These are phyloP conservation scores for Argopecten irradians DNA, from an alignment of 1,140 invertebrate species.

Conservation along the genomic window DNA sequence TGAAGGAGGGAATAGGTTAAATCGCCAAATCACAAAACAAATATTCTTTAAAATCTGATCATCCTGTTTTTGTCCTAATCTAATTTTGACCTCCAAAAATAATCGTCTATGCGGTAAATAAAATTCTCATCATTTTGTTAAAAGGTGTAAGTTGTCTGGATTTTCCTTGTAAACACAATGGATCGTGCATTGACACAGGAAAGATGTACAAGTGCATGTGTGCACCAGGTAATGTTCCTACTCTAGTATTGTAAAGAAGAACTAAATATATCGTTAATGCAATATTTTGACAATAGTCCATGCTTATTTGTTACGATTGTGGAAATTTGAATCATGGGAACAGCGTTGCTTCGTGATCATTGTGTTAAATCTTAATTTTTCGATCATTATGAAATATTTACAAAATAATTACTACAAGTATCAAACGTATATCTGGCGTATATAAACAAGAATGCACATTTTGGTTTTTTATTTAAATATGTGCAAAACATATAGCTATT, in stretches of 20 bases:
- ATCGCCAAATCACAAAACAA: too few relatives aligned
- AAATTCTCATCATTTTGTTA: too few relatives aligned
- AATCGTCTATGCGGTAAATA: too few relatives aligned
- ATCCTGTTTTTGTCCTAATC: too few relatives aligned
- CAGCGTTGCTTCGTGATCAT: neutral
- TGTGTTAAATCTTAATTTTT: neutral
- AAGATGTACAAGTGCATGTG: conserved; percentile 40
- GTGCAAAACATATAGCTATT: too few relatives aligned
- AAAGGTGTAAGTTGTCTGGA: conserved; percentile 46
- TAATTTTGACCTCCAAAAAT: too few relatives aligned
- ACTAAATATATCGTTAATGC: neutral
- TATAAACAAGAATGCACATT: too few relatives aligned
- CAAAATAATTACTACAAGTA: neutral
- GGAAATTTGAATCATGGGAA: neutral
- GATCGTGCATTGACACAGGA: conserved; percentile 48
- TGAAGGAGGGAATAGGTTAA: too few relatives aligned
- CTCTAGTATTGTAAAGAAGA: neutral
- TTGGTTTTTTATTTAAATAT: too few relatives aligned
- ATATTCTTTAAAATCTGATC: too few relatives aligned
- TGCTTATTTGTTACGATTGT: neutral
- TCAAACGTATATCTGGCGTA: too few relatives aligned
- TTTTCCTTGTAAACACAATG: conserved; percentile 50
- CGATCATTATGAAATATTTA: neutral
- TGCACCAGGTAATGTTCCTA: conserved; percentile 29
- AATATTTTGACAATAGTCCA: neutral